phyloP scores from a whole-genome alignment of 2,797 vertebrate species.

The Myotis myotis region DNA sequence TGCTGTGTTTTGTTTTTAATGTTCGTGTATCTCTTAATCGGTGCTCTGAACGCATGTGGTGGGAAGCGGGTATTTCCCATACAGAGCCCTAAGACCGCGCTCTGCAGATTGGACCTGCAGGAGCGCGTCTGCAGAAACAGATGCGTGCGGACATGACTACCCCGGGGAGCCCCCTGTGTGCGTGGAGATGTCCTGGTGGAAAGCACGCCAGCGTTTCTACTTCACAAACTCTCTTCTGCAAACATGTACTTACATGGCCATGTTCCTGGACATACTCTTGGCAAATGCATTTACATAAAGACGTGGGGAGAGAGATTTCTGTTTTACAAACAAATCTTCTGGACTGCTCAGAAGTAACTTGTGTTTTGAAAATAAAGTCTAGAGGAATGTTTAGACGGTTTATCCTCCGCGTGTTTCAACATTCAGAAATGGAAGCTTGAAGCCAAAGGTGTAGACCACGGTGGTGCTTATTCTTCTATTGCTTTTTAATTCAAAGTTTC shows the following conservation, averaged over 20 bases:
- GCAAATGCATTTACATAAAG: not conserved
- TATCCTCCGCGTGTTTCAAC: not conserved
- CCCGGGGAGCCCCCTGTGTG: not conserved
- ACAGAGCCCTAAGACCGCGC: too few relatives aligned
- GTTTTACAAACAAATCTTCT: slow-evolving; percentile 10
- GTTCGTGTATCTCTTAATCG: not conserved
- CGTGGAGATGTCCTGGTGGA: not conserved
- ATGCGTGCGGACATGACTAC: not conserved
- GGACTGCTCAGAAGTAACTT: not conserved
- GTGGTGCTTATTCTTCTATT: not conserved
- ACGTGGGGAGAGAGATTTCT: not conserved
- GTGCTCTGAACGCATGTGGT: not conserved
- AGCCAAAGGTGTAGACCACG: not conserved
- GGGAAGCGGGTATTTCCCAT: not conserved
- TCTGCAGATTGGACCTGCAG: not conserved
- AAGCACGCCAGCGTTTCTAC: not conserved
- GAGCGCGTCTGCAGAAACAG: not conserved
- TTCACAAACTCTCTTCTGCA: not conserved
- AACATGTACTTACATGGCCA: not conserved
- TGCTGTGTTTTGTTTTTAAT: not conserved
- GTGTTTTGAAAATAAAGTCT: slow-evolving; percentile 47
- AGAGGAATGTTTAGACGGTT: not conserved
- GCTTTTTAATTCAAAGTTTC: slow-evolving; percentile 5
- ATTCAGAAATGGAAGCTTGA: not conserved
- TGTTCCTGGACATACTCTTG: not conserved